These are phyloP conservation scores for Drosophila bifasciata DNA, from an alignment of 1,140 invertebrate species.

Conservation along the genomic window DNA sequence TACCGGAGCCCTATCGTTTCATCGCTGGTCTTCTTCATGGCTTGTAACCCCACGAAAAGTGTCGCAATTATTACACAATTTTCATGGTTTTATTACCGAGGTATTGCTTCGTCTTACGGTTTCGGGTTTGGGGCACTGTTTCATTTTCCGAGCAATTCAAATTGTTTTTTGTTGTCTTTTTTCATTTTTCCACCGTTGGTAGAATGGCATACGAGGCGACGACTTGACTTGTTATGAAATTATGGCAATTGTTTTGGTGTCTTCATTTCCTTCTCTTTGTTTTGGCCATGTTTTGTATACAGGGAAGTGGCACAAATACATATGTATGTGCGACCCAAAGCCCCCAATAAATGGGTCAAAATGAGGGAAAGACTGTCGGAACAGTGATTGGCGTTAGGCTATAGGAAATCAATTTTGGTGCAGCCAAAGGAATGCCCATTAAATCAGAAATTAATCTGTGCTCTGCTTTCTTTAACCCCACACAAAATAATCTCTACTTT, in stretches of 20 bases:
- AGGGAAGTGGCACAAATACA: conserved; percentile 54
- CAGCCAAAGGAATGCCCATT: background rate
- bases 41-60: conserved; percentile 52
- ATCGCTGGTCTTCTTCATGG: conserved; percentile 39
- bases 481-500: no score
- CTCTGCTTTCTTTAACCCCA: conserved; percentile 1
- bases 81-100: conserved; percentile 33
- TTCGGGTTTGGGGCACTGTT: conserved; percentile 17
- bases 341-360: conserved; percentile 48
- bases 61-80: conserved; percentile 80
- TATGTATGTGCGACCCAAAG: conserved; percentile 26
- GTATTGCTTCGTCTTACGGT: conserved; percentile 16
- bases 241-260: conserved; percentile 66
- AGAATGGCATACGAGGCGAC: conserved; percentile 63
- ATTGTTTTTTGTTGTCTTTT: conserved; percentile 35
- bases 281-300: conserved; percentile 17
- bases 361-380: conserved; percentile 1
- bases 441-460: background rate
- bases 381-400: conserved; percentile 30
- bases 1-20: conserved; percentile 11
- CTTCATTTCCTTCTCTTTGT: conserved; percentile 32
- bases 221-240: conserved; percentile 70
- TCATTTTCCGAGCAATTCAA: conserved; percentile 55
- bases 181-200: conserved; percentile 39
- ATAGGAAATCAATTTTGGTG: conserved; percentile 46